phyloP scores from a whole-genome alignment of 2,888 invertebrate species.

The Gastrophysa polygoni region DNA sequence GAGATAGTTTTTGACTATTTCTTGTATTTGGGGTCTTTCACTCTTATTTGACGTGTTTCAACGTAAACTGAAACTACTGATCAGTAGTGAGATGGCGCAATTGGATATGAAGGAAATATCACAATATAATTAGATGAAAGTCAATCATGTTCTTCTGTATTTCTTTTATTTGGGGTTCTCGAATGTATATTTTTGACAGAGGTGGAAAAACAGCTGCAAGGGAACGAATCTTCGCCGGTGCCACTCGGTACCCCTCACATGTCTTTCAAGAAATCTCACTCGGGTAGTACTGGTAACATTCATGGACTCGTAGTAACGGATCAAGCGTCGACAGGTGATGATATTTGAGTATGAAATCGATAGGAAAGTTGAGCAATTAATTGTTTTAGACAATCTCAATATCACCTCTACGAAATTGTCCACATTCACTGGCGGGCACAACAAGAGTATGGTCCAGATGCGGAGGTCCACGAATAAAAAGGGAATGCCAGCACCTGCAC shows the following conservation, averaged over 20 bases:
- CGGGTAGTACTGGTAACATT: conserved; percentile 67
- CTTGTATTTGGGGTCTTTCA: too few relatives aligned
- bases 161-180: too few relatives aligned
- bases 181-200: conserved; percentile 65
- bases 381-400: conserved; percentile 46
- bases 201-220: conserved; percentile 92
- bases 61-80: too few relatives aligned
- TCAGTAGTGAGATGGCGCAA: too few relatives aligned
- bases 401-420: conserved; percentile 62
- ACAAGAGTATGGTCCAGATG: conserved; percentile 78
- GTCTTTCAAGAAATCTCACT: conserved; percentile 67
- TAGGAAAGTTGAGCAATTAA: too few relatives aligned
- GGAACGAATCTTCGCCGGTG: conserved; percentile 62
- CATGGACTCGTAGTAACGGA: conserved; percentile 60
- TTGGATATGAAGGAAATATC: too few relatives aligned
- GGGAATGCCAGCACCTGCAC: conserved; percentile 93
- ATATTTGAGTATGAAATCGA: neutral
- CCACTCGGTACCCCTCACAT: conserved; percentile 64
- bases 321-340: conserved; percentile 40
- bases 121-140: too few relatives aligned
- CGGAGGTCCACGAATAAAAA: conserved; percentile 84
- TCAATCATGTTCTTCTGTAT: conserved; percentile 4
- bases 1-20: too few relatives aligned
- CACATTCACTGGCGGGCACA: conserved; percentile 67
- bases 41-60: too few relatives aligned